Evolutionary conservation across 2,888 invertebrate species (phyloP), one percentile per base, ranked within the genome.

Genomic region (Lepidocyrtinus sp.): DNA sequence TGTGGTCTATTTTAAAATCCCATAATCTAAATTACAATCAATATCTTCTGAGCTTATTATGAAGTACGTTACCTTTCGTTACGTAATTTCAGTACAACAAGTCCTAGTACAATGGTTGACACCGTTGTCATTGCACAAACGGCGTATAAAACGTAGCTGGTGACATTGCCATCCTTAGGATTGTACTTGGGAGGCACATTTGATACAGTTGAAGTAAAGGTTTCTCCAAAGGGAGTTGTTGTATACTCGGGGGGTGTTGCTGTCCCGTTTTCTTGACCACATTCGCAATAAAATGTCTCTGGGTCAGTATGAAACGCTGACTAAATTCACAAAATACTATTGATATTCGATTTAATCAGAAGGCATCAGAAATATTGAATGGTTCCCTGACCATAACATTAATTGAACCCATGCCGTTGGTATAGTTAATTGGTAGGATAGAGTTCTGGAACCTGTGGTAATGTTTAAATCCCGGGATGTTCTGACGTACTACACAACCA

Each of bases 241-340:
- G n/a, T n/a, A n/a, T n/a, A n/a, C n/a, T n/a, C n/a, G n/a, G 46
- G 24, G 0, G 63, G n/a, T 1, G 69, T 17, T 21, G 69, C 25
- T n/a, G 50, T 19, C 24, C n/a, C 7, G 15, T 45, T 46, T 15
- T 19, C 1, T 1, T 17, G 15, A 55, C 19, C 73, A 50, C 73
- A 73, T 3, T 19, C 22, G 17, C 73, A 73, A 9, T 15, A 36
- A 15, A 73, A 50, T n/a, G 2, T 19, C 63, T 63, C n/a, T n/a
- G 5, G 19, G 1, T 73, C 55, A 21, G 21, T 55, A 19, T 25
- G 46, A 64, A 50, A 73, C n/a, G 63, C n/a, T 5, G 59, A 59
- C 19, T 46, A 24, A 45, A 46, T 22, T 27, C 36, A 21, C 63
- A 17, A 24, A 17, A 9, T n/a, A 21, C 1, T 26, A 15, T 24